Evolutionary conservation across 1,140 invertebrate species (phyloP).

Genomic region (Plectrocnemia conspersa): DNA sequence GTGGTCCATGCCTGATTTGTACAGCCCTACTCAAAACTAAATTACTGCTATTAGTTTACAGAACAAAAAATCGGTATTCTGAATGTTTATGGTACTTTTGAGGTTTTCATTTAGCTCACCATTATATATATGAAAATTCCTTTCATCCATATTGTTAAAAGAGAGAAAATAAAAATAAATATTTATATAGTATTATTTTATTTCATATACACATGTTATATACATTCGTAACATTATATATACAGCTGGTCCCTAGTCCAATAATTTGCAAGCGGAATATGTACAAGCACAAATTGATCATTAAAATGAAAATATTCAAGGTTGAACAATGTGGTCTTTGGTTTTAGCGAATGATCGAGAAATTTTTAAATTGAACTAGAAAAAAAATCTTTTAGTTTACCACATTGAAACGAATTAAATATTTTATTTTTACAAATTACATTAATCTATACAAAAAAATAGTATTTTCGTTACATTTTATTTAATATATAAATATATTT

Average conservation of each 20-base stretch:
- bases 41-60: too few relatives aligned
- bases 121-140: too few relatives aligned
- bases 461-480: constrained; percentile 9
- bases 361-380: constrained; percentile 3
- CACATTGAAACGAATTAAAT: background rate
- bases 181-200: constrained; percentile 27
- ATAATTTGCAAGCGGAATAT: constrained; percentile 20
- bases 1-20: too few relatives aligned
- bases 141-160: background rate
- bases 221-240: constrained; percentile 20
- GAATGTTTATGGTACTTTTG: too few relatives aligned
- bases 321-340: constrained; percentile 10
- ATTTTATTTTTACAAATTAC: constrained; percentile 4
- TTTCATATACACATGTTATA: constrained; percentile 22
- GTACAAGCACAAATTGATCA: background rate
- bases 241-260: constrained; percentile 34
- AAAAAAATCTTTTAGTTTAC: constrained; percentile 7
- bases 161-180: background rate
- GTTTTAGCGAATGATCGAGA: constrained; percentile 1
- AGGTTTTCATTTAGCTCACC: background rate
- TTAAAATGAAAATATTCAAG: background rate
- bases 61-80: too few relatives aligned
- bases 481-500: constrained; percentile 18
- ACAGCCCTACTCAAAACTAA: too few relatives aligned
- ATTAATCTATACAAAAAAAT: constrained; percentile 3